Conservation (phyloP, 2,888 invertebrate genomes). For the Alcis repandata region DNA sequence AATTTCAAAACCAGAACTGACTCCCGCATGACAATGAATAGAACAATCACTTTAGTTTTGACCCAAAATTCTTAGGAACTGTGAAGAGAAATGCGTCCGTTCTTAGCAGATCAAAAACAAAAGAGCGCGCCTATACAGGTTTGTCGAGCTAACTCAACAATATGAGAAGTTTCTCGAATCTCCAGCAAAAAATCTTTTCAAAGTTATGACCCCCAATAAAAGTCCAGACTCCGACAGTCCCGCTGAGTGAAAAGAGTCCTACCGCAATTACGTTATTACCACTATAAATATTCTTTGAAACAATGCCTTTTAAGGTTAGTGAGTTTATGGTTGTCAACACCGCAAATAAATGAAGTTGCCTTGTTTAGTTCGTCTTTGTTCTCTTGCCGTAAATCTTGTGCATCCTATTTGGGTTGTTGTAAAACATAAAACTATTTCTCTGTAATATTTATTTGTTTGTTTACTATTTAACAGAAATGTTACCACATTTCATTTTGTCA, state of each 20-base stretch:
- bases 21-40: conserved; percentile 60
- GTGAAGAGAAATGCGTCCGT: conserved; percentile 29
- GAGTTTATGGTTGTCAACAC: conserved; percentile 74
- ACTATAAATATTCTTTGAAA: conserved; percentile 73
- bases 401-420: conserved; percentile 54
- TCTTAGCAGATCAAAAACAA: conserved; percentile 56
- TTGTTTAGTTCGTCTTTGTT: conserved; percentile 46
- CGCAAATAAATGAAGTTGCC: conserved; percentile 66
- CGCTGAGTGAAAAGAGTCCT: conserved; percentile 68
- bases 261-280: conserved; percentile 77
- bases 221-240: conserved; percentile 57
- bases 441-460: conserved; percentile 18
- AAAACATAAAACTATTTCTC: conserved; percentile 35
- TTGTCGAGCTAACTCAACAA: conserved; percentile 62
- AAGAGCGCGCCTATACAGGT: conserved; percentile 43
- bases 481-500: background rate
- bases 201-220: conserved; percentile 71
- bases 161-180: conserved; percentile 62
- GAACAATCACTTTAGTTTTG: conserved; percentile 67
- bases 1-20: conserved; percentile 64
- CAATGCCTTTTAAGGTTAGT: conserved; percentile 68
- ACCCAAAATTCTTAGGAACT: conserved; percentile 58
- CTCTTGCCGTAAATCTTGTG: conserved; percentile 60
- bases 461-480: background rate
- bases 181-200: conserved; percentile 60